Base-by-base conservation (phyloP, 2,888 invertebrate species). In the Idaea biselata region DNA sequence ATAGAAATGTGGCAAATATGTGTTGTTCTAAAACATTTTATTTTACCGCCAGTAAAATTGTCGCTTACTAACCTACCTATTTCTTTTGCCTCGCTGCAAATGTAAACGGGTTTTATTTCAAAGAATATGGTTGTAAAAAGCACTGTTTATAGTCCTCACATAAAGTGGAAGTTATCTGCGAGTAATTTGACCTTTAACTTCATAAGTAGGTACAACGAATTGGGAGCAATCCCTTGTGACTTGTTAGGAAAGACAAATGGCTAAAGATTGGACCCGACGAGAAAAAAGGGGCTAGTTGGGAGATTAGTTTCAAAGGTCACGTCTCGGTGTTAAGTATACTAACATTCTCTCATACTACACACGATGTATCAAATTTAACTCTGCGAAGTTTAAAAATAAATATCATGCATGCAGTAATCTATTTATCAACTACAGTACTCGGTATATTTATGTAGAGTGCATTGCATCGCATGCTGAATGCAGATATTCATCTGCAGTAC, bases 121-220 rank as follows among this genome's bases (percentile, higher is more conserved):
- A 68, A 70, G 71, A 76, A 78, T 79, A 79, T 80, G 72, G 73
- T 78, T 73, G 81, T 84, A 86, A 83, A 82, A 76, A 80, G 77
- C 75, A 72, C 69, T 77, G 81, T 86, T 89, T 88, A 85, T 79
- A 72, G 81, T 71, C 72, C 62, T 63, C 72, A 71, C 77, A 79
- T 87, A 87, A 89, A 87, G 74, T 78, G 74, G 69, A 77, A 72
- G 75, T 73, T 79, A 68, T 79, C 74, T 81, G 76, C 75, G 76
- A 79, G 82, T 80, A 81, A 83, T 80, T 77, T 82, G 85, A 87
- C 86, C 84, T 88, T 88, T 88, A 75, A 68, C 75, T 73, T 78
- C 80, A 81, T 76, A 56, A 56, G 73, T 75, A 44, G 14, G 14
- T 44, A 25, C 25, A 44, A 14, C 69, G 70, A 72, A 79, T 74